Conservation (phyloP, 2,888 invertebrate species). For the Noctuana brunneofusca region DNA sequence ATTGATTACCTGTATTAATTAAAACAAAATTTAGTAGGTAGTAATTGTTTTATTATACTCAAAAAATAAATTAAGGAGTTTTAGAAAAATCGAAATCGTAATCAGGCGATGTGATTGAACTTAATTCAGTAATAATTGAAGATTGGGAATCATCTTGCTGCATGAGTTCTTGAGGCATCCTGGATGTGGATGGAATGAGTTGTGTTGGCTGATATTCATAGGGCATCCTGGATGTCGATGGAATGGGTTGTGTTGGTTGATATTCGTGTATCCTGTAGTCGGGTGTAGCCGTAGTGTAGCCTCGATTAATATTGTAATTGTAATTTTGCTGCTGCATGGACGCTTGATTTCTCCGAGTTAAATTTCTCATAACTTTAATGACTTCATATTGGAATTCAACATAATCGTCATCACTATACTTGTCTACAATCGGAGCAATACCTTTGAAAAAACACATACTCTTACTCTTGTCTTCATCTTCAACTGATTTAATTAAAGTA, state of each 20-base stretch:
- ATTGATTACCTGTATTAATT: constrained; percentile 39
- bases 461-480: constrained; percentile 28
- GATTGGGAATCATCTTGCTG: constrained; percentile 43
- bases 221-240: constrained; percentile 41
- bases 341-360: constrained; percentile 40
- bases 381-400: constrained; percentile 45
- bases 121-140: constrained; percentile 40
- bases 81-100: constrained; percentile 42
- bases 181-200: constrained; percentile 30
- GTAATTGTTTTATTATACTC: constrained; percentile 40
- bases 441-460: constrained; percentile 44
- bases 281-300: constrained; percentile 41
- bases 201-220: constrained; percentile 25
- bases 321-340: constrained; percentile 37
- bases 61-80: constrained; percentile 43
- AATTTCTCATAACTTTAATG: constrained; percentile 42
- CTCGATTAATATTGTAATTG: constrained; percentile 38
- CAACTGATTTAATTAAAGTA: constrained; percentile 12
- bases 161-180: constrained; percentile 36
- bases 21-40: constrained; percentile 42
- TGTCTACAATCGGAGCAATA: constrained; percentile 43
- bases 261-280: constrained; percentile 40
- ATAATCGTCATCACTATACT: constrained; percentile 43
- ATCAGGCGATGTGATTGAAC: constrained; percentile 42
- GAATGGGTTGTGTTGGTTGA: constrained; percentile 40